Percentiles rank a stretch among this genome's conserved stretches.
Evolutionary conservation across 2,113 vertebrate genomes (phyloP).

Genomic region (Triplophysa rosa): DNA sequence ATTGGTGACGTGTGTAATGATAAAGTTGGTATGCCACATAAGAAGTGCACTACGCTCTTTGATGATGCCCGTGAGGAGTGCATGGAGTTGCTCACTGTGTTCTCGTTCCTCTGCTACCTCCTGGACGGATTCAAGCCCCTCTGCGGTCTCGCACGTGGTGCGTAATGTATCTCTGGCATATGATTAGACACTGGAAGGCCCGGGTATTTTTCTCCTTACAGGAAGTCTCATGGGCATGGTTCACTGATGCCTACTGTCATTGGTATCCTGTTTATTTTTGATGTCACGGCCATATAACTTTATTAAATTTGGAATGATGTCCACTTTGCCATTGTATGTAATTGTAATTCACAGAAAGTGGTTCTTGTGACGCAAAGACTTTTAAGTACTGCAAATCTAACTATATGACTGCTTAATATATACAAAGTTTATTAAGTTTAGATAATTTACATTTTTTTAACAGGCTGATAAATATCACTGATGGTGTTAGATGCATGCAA

Average conservation of each 20-base stretch:
- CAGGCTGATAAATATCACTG: background rate
- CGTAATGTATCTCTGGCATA: slow-evolving; percentile 49
- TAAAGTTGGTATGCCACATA: slow-evolving; percentile 75
- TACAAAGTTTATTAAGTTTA: background rate
- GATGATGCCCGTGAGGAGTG: slow-evolving; percentile 71
- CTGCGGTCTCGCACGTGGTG: slow-evolving; percentile 73
- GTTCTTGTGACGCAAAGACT: background rate
- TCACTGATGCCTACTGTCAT: slow-evolving; percentile 10
- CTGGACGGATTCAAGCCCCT: slow-evolving; percentile 74
- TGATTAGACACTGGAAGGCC: slow-evolving; percentile 32
- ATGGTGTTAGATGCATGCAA: background rate
- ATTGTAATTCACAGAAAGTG: background rate
- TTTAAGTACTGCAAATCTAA: background rate
- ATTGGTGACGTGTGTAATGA: slow-evolving; percentile 78
- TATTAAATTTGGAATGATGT: background rate
- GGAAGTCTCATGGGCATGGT: slow-evolving; percentile 21
- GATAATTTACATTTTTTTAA: background rate
- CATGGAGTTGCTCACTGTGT: slow-evolving; percentile 59
- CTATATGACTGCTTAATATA: background rate
- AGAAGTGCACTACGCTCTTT: slow-evolving; percentile 76
- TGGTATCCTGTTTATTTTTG: slow-evolving; percentile 28
- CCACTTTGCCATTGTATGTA: background rate
- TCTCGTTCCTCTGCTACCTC: slow-evolving; percentile 78
- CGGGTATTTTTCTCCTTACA: slow-evolving; percentile 37
- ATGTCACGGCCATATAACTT: background rate